Conservation (phyloP, 2,113 vertebrate genomes). For the Brachypodius melanocephalos region DNA sequence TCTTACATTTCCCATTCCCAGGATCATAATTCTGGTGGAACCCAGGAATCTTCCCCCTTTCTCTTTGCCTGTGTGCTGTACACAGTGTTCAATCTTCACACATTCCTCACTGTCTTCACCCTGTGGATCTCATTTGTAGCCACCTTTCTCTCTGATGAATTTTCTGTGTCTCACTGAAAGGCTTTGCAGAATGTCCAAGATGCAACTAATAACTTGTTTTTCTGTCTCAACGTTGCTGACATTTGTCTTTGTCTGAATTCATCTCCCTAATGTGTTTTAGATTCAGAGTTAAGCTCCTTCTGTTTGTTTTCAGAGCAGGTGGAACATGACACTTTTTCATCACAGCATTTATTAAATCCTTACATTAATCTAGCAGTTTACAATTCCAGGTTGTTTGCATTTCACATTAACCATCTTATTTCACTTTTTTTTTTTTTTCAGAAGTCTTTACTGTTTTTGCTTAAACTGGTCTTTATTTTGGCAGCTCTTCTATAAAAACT, state of each 20-base stretch:
- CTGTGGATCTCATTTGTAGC: background rate
- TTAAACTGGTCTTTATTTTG: background rate
- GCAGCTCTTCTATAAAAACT: background rate
- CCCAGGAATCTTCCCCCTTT: background rate
- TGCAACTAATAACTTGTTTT: background rate
- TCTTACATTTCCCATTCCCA: background rate
- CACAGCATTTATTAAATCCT: background rate
- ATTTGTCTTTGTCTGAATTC: background rate
- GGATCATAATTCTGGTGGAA: background rate
- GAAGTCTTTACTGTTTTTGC: background rate
- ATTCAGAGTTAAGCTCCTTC: background rate
- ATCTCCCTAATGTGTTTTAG: background rate
- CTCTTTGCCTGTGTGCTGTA: background rate
- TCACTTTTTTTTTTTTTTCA: background rate
- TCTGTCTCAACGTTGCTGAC: background rate
- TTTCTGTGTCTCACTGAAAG: background rate
- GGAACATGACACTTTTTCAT: accelerated
- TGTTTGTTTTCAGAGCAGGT: background rate
- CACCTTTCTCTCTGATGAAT: background rate
- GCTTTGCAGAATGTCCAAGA: background rate
- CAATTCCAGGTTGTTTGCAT: background rate
- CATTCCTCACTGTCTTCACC: background rate
- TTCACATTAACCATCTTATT: background rate
- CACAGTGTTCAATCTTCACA: background rate
- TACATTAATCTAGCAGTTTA: background rate